These are phyloP conservation scores for Incurvaria masculella DNA, from an alignment of 2,888 invertebrate species.

Conservation along the genomic window DNA sequence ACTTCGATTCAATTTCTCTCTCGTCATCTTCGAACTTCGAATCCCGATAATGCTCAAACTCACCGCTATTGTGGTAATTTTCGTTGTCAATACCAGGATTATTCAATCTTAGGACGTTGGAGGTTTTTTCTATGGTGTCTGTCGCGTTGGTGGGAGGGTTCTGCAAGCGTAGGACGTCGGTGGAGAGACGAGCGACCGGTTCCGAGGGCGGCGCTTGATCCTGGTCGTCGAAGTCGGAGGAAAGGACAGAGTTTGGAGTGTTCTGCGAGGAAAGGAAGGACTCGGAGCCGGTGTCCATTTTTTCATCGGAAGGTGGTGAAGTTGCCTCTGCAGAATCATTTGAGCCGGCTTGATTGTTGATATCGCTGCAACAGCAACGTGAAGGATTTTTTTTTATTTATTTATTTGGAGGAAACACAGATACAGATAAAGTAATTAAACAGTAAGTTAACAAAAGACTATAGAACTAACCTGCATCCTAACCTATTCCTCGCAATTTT, in stretches of 20 bases:
- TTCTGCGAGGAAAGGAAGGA: conserved; percentile 35
- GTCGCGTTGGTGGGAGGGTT: neutral
- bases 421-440: no score
- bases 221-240: conserved; percentile 37
- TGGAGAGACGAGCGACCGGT: conserved; percentile 13
- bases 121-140: neutral
- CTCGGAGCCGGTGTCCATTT: conserved; percentile 48
- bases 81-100: conserved; percentile 17
- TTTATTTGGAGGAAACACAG: no score
- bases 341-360: conserved; percentile 22
- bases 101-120: conserved; percentile 29
- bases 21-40: conserved; percentile 19
- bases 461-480: no score
- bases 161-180: neutral
- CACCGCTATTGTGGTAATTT: conserved; percentile 20
- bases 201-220: conserved; percentile 20
- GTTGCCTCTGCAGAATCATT: conserved; percentile 31
- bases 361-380: conserved; percentile 26
- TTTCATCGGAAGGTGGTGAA: conserved; percentile 46
- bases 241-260: conserved; percentile 38
- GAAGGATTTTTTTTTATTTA: no score
- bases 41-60: conserved; percentile 17
- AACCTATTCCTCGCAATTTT: no score
- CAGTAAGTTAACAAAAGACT: no score
- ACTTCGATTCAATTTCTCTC: conserved; percentile 9